Conservation (phyloP, 2,888 invertebrate species). For the Ichneumoninae sp. region DNA sequence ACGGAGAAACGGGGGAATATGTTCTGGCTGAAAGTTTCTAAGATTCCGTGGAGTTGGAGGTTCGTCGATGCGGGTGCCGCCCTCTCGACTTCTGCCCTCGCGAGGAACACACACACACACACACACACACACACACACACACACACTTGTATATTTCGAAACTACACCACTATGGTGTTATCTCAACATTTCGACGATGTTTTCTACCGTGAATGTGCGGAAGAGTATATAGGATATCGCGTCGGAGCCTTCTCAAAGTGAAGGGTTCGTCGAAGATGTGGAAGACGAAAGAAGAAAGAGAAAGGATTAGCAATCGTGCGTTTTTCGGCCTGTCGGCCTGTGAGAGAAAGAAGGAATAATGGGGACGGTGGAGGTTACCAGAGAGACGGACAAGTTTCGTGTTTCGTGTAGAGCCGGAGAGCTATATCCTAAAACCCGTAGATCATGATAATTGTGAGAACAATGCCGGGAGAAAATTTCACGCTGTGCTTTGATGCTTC, state of each 20-base stretch:
- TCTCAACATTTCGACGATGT: constrained; percentile 74
- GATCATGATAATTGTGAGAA: constrained; percentile 84
- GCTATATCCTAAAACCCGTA: constrained; percentile 76
- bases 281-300: constrained; percentile 34
- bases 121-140: too few relatives aligned
- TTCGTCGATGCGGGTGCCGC: constrained; percentile 43
- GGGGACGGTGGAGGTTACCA: constrained; percentile 18
- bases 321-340: constrained; percentile 56
- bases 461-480: constrained; percentile 82
- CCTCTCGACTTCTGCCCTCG: constrained; percentile 49
- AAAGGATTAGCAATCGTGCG: constrained; percentile 49
- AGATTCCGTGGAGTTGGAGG: constrained; percentile 51
- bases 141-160: not conserved
- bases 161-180: constrained; percentile 1
- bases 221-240: not conserved
- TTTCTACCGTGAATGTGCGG: constrained; percentile 67
- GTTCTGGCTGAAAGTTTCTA: constrained; percentile 53
- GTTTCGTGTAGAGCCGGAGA: constrained; percentile 43
- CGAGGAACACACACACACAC: not conserved
- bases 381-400: constrained; percentile 60
- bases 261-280: constrained; percentile 61
- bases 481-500: constrained; percentile 74
- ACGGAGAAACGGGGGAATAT: constrained; percentile 64
- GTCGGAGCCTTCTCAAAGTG: constrained; percentile 51
- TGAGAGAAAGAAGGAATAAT: constrained; percentile 26